Evolutionary conservation across 2,797 vertebrate genomes (phyloP).

Genomic region (Tolypeutes matacus): DNA sequence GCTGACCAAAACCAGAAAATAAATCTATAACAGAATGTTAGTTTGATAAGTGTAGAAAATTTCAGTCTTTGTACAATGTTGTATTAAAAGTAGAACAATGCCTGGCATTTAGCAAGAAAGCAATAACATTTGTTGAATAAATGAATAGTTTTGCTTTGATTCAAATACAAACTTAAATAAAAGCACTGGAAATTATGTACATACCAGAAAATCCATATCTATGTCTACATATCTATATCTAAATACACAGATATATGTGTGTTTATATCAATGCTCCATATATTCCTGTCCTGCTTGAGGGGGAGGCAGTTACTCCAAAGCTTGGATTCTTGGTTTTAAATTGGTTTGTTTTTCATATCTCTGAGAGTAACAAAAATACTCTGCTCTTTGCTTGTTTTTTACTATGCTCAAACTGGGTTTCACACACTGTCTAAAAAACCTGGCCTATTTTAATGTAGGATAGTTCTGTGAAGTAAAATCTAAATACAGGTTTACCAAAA

Average conservation of each 20-base stretch:
- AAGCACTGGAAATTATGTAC: background rate
- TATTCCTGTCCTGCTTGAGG: background rate
- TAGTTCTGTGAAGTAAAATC: background rate
- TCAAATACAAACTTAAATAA: conserved; percentile 30
- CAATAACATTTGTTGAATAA: background rate
- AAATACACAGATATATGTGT: background rate
- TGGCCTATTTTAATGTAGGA: background rate
- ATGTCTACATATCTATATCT: background rate
- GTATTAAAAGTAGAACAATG: background rate
- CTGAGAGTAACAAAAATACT: background rate
- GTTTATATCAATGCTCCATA: background rate
- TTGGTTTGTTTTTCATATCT: background rate
- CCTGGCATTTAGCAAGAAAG: background rate
- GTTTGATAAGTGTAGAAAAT: background rate
- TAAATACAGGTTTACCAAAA: background rate
- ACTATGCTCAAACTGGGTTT: background rate
- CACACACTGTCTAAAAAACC: background rate
- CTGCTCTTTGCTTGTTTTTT: background rate
- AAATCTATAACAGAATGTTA: background rate
- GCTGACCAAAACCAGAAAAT: background rate
- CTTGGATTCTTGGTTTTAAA: background rate
- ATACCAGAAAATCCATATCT: background rate
- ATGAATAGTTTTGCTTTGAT: background rate
- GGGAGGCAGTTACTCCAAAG: background rate
- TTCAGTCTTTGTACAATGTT: background rate